phyloP scores from a whole-genome alignment of 2,797 vertebrate genomes.

The Chaetophractus vellerosus region DNA sequence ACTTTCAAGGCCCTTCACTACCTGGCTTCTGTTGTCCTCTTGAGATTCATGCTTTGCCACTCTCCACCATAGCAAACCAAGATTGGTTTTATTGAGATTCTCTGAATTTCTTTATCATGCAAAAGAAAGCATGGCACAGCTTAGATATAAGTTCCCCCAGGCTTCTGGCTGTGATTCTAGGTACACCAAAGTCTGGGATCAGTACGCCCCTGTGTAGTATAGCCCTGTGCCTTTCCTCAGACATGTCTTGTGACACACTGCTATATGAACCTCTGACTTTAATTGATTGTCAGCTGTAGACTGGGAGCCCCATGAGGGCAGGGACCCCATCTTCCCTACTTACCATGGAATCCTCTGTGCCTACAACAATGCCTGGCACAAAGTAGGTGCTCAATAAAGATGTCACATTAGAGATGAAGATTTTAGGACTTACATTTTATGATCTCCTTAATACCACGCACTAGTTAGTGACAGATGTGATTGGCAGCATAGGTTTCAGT shows the following conservation, averaged over 20 bases:
- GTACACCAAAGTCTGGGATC: not conserved
- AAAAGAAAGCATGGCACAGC: not conserved
- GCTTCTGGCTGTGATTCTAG: not conserved
- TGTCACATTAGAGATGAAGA: not conserved
- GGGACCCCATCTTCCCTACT: not conserved
- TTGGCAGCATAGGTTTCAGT: not conserved
- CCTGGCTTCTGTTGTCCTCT: not conserved
- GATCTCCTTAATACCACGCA: not conserved
- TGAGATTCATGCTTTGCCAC: not conserved
- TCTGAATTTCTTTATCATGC: not conserved
- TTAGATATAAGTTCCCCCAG: not conserved
- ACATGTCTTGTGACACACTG: not conserved
- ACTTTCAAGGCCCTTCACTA: not conserved
- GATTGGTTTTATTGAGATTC: not conserved
- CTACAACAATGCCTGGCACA: not conserved
- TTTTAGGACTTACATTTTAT: not conserved
- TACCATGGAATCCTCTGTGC: not conserved
- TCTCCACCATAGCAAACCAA: not conserved
- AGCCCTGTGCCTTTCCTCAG: not conserved
- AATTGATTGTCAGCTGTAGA: not conserved
- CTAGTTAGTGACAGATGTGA: not conserved
- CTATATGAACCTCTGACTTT: not conserved
- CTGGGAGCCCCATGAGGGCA: not conserved
- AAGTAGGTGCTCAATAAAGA: not conserved
- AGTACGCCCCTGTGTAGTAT: not conserved